A percentile compares a stretch with the other conserved stretches of the same genome.
phyloP scores from a whole-genome alignment of 2,797 vertebrate species.

The Trachops cirrhosus region DNA sequence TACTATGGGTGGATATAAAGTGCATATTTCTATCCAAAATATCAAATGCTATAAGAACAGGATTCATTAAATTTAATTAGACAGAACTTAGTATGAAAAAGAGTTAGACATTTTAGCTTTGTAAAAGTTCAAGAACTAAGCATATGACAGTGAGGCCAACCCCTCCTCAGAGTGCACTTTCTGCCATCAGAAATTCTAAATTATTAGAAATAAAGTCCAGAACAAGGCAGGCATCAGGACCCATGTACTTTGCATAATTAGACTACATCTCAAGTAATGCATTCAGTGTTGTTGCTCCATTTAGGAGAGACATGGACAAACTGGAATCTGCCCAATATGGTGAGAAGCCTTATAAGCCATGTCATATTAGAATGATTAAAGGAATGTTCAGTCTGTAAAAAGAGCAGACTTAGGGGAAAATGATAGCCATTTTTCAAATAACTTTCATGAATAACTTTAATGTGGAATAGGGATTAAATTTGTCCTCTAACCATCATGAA shows the following conservation, averaged over 20 bases:
- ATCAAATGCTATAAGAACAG: background rate
- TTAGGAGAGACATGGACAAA: slow-evolving; percentile 53
- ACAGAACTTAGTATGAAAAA: background rate
- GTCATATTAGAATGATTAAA: slow-evolving; percentile 74
- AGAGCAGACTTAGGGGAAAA: slow-evolving; percentile 61
- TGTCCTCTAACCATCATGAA: slow-evolving; percentile 38
- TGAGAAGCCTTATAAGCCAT: slow-evolving; percentile 66
- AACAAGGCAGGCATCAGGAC: slow-evolving; percentile 30
- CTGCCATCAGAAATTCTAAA: slow-evolving; percentile 48
- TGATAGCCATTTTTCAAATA: slow-evolving; percentile 74
- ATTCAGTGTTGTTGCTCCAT: slow-evolving; percentile 61
- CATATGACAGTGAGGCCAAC: background rate
- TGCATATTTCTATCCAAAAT: background rate
- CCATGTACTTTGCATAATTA: slow-evolving; percentile 67
- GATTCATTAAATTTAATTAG: background rate
- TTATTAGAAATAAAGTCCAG: slow-evolving; percentile 55
- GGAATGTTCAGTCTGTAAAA: slow-evolving; percentile 57
- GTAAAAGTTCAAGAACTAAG: slow-evolving; percentile 6
- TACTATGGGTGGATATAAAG: background rate
- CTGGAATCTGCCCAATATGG: slow-evolving; percentile 67
- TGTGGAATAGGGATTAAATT: slow-evolving; percentile 65
- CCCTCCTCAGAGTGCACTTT: background rate
- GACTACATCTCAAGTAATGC: slow-evolving; percentile 55
- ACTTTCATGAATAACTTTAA: slow-evolving; percentile 64
- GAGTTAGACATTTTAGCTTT: slow-evolving; percentile 6